Conservation (phyloP, 2,113 vertebrate genomes). For the Alexandromys fortis region DNA sequence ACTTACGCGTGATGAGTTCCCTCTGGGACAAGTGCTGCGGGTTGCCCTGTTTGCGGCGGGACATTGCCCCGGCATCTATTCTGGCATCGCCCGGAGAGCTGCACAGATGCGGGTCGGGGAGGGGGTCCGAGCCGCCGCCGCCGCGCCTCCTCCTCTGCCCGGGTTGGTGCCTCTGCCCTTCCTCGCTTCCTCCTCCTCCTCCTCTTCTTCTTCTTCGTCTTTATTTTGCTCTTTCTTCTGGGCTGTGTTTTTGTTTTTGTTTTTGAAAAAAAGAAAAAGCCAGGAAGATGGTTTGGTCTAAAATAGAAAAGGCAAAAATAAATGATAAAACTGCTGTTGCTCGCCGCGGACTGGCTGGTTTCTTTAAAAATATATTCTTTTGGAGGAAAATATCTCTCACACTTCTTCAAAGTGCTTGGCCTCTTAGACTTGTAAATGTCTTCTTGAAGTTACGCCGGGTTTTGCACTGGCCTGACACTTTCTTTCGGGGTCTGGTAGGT, state of each 20-base stretch:
- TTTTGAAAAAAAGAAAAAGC: conserved; percentile 58
- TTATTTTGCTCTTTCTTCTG: conserved; percentile 83
- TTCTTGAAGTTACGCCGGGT: conserved; percentile 87
- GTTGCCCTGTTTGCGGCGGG: conserved; percentile 99
- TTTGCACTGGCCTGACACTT: conserved; percentile 86
- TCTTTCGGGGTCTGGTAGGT: conserved; percentile 86
- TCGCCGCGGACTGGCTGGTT: conserved; percentile 82
- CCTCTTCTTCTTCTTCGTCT: conserved; percentile 81
- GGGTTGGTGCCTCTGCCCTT: conserved; percentile 68
- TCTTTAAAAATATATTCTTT: conserved; percentile 84
- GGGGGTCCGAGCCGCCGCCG: conserved; percentile 85
- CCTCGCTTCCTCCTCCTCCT: conserved; percentile 73
- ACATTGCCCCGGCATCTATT: conserved; percentile 99
- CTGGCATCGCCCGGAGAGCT: conserved; percentile 97
- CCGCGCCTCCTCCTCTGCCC: conserved; percentile 68
- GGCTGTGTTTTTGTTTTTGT: conserved; percentile 66
- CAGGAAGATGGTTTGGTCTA: conserved; percentile 57
- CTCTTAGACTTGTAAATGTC: conserved; percentile 87
- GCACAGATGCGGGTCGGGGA: conserved; percentile 88
- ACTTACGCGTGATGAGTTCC: conserved; percentile 97
- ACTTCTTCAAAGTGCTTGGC: conserved; percentile 87
- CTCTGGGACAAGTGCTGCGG: conserved; percentile 99
- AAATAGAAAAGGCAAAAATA: conserved; percentile 71
- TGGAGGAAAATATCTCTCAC: conserved; percentile 74
- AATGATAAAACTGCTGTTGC: conserved; percentile 73